Conservation (phyloP, 1,140 invertebrate species). For the Augochlora pura region DNA sequence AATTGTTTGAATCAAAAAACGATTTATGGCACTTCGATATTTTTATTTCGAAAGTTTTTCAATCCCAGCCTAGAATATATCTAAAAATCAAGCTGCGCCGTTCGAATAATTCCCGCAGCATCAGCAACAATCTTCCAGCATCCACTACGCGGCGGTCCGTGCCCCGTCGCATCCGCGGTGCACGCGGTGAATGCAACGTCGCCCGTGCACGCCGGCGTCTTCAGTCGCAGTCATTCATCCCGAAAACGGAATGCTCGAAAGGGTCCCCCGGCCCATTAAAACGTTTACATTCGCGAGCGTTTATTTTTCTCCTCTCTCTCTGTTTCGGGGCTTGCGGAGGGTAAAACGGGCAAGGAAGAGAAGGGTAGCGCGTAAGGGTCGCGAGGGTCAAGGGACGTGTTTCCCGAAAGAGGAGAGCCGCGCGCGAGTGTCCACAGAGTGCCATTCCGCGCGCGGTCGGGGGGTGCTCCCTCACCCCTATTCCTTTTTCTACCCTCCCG, state of each 20-base stretch:
- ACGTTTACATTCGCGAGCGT: slow-evolving; percentile 67
- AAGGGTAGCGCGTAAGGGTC: slow-evolving; percentile 48
- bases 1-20: no score
- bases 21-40: no score
- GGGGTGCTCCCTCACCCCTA: background rate
- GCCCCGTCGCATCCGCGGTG: background rate
- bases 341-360: no score
- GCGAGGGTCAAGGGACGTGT: slow-evolving; percentile 71
- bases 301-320: slow-evolving; percentile 33
- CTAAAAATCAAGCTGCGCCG: no score
- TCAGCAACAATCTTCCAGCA: background rate
- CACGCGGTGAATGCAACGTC: background rate
- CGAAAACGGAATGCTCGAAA: slow-evolving; percentile 64
- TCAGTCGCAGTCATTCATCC: slow-evolving; percentile 65
- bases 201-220: slow-evolving; percentile 11
- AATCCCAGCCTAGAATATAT: no score
- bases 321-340: background rate
- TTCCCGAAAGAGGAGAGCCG: slow-evolving; percentile 62
- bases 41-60: no score
- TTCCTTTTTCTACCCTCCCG: slow-evolving; percentile 3
- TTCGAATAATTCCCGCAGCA: no score
- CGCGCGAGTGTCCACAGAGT: slow-evolving; percentile 68
- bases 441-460: slow-evolving; percentile 55
- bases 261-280: slow-evolving; percentile 71
- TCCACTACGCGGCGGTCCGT: background rate